phyloP scores from a whole-genome alignment of 2,888 invertebrate species.

The Ochlodes sylvanus region DNA sequence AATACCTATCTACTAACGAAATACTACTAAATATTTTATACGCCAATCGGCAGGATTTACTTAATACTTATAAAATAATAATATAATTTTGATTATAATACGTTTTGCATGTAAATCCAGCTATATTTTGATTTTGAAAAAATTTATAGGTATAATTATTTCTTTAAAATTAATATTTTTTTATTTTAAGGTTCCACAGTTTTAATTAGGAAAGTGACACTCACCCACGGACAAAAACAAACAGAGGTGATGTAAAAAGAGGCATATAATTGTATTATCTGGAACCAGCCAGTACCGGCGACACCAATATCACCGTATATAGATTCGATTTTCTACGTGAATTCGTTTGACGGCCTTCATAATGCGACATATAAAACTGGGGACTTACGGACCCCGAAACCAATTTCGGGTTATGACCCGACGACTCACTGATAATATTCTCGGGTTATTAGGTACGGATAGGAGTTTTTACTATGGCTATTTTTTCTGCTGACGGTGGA shows the following conservation, averaged over 20 bases:
- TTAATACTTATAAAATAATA: no score
- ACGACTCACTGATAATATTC: constrained; percentile 85
- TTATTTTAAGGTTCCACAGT: not conserved
- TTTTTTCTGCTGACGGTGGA: constrained; percentile 82
- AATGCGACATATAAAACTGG: constrained; percentile 86
- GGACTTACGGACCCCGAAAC: constrained; percentile 85
- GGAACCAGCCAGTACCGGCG: constrained; percentile 75
- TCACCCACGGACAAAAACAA: constrained; percentile 50
- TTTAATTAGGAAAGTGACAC: not conserved
- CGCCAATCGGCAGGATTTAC: no score
- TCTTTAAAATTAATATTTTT: no score
- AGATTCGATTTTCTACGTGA: constrained; percentile 87
- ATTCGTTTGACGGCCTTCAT: constrained; percentile 86
- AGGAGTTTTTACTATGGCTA: constrained; percentile 85
- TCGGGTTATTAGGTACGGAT: constrained; percentile 85
- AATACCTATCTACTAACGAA: no score
- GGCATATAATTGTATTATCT: constrained; percentile 85
- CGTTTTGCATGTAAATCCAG: no score
- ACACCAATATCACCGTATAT: constrained; percentile 84
- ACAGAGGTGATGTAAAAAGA: constrained; percentile 70
- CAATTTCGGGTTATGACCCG: constrained; percentile 86
- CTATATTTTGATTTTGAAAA: no score
- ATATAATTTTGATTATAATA: no score
- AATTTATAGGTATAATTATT: no score
- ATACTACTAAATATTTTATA: no score